These are phyloP conservation scores for Lepilemur septentrionalis DNA, from an alignment of 2,797 vertebrate genomes.

Conservation along the genomic window DNA sequence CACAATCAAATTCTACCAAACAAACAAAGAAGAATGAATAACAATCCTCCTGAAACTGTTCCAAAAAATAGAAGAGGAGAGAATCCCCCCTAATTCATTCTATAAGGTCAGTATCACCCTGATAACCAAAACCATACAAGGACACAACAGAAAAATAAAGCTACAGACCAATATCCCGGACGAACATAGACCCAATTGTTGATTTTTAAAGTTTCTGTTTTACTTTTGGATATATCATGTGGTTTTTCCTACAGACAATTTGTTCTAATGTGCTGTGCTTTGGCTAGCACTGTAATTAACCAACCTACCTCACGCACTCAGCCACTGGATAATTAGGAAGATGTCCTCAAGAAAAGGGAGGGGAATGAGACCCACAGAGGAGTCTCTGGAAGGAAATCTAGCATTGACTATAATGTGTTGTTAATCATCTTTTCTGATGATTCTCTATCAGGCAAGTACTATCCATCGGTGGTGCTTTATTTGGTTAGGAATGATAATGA, in stretches of 20 bases:
- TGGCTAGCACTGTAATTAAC: neutral
- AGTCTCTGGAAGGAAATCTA: neutral
- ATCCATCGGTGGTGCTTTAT: neutral
- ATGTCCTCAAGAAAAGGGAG: neutral
- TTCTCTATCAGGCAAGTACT: neutral
- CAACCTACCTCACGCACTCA: neutral
- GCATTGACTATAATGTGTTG: neutral
- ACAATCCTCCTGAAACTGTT: neutral
- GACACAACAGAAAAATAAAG: neutral
- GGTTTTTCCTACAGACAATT: neutral
- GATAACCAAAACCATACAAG: neutral
- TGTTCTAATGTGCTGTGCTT: neutral
- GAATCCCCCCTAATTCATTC: neutral
- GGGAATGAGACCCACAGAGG: accelerated
- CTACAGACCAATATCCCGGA: neutral
- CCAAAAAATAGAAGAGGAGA: neutral
- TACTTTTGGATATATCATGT: neutral
- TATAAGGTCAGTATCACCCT: neutral
- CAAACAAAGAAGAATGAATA: neutral
- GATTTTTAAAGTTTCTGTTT: neutral
- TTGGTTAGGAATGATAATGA: neutral
- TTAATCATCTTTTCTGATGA: neutral
- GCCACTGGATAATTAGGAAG: neutral
- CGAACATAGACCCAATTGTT: neutral
- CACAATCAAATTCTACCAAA: neutral